phyloP scores from a whole-genome alignment of 2,888 invertebrate genomes.

The Lithophane leautieri region DNA sequence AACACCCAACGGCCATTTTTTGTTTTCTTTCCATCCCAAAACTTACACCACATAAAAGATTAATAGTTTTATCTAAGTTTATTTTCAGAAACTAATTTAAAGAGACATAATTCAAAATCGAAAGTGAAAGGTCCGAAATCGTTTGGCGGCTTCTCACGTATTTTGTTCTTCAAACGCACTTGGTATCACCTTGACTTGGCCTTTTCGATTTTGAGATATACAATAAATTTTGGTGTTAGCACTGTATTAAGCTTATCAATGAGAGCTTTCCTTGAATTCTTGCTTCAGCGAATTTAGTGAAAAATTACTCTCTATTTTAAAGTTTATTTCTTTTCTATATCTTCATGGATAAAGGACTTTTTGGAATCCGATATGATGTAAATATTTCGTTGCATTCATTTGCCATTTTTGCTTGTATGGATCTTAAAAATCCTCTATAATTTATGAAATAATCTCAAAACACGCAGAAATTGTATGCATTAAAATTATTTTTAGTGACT shows the following conservation, averaged over 20 bases:
- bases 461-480: too few relatives aligned
- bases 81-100: slow-evolving; percentile 49
- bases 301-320: background rate
- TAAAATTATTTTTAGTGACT: background rate
- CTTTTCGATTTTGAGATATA: slow-evolving; percentile 26
- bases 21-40: slow-evolving; percentile 6
- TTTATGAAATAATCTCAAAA: too few relatives aligned
- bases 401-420: background rate
- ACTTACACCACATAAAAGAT: slow-evolving; percentile 43
- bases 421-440: too few relatives aligned
- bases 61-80: slow-evolving; percentile 21
- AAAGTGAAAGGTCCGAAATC: slow-evolving; percentile 35
- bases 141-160: slow-evolving; percentile 31
- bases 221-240: slow-evolving; percentile 39
- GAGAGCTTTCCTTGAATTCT: slow-evolving; percentile 10
- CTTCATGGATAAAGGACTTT: background rate
- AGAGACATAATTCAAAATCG: slow-evolving; percentile 44
- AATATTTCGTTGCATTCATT: background rate
- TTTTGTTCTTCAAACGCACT: slow-evolving; percentile 29
- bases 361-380: background rate
- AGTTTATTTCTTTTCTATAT: background rate
- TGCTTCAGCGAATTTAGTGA: slow-evolving; percentile 7
- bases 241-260: slow-evolving; percentile 33
- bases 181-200: slow-evolving; percentile 33
- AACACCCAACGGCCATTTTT: slow-evolving; percentile 25